Conservation (phyloP, 1,140 invertebrate genomes). For the Chionoecetes opilio region DNA sequence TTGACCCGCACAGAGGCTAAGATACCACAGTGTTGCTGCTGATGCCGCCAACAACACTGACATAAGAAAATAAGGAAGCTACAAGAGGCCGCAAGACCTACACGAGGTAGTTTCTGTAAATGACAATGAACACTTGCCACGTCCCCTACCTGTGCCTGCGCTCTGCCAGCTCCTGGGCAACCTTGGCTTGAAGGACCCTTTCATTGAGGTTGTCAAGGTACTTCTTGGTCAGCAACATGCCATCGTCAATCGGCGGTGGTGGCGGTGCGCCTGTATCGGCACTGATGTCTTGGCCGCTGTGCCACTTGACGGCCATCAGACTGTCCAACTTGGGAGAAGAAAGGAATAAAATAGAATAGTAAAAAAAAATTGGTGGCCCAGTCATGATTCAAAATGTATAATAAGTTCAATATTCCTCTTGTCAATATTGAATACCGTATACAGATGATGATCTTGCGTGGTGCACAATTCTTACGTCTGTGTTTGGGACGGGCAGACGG, state of each 20-base stretch:
- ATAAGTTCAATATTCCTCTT: too few relatives aligned
- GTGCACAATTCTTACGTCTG: slow-evolving; percentile 57
- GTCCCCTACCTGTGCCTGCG: slow-evolving; percentile 57
- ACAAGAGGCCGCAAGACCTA: too few relatives aligned
- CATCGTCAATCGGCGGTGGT: background rate
- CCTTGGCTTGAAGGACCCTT: slow-evolving; percentile 53
- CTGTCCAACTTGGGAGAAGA: background rate
- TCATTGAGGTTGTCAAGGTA: slow-evolving; percentile 58
- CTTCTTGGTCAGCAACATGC: slow-evolving; percentile 36
- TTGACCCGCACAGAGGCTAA: too few relatives aligned
- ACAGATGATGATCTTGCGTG: too few relatives aligned
- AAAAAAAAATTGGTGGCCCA: background rate
- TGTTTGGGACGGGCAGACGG: slow-evolving; percentile 56
- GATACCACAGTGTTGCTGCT: too few relatives aligned
- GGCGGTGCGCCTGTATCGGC: background rate
- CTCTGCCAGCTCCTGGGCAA: slow-evolving; percentile 56
- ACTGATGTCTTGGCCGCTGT: background rate
- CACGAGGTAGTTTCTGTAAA: too few relatives aligned
- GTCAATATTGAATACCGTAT: too few relatives aligned
- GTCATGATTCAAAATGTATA: too few relatives aligned
- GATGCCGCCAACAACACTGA: too few relatives aligned
- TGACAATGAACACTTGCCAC: background rate
- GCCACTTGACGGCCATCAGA: slow-evolving; percentile 20
- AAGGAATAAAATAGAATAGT: background rate
- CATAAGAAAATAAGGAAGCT: background rate